Conservation (phyloP, 2,888 invertebrate genomes). For the Mesorhabditis spiculigera region DNA sequence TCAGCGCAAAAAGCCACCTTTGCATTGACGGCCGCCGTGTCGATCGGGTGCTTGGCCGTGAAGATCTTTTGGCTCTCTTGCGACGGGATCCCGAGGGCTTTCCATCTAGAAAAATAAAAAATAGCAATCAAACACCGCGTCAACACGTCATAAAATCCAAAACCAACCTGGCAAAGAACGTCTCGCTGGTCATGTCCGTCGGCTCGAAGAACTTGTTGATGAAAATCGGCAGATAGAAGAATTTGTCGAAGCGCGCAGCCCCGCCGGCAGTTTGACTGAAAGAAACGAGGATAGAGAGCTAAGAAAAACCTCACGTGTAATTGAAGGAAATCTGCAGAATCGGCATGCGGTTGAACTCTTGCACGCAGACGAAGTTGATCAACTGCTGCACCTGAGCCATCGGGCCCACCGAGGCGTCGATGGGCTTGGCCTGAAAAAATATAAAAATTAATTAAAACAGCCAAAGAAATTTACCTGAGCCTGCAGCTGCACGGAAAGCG, state of each 20-base stretch:
- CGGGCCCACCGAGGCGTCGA: constrained; percentile 86
- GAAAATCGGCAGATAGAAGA: constrained; percentile 74
- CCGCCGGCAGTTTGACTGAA: constrained; percentile 41
- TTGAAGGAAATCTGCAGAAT: constrained; percentile 61
- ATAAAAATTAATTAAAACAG: not conserved
- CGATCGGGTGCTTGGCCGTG: constrained; percentile 84
- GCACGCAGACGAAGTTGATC: constrained; percentile 92
- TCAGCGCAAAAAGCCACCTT: constrained; percentile 68
- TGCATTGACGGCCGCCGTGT: constrained; percentile 77
- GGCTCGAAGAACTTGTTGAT: constrained; percentile 98
- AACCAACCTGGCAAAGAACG: constrained; percentile 87
- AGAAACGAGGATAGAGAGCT: not conserved
- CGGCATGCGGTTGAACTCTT: constrained; percentile 76
- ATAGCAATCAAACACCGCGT: constrained; percentile 10
- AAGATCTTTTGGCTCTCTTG: constrained; percentile 98
- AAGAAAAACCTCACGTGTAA: constrained; percentile 37
- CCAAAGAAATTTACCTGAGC: constrained; percentile 68
- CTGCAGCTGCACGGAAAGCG: constrained; percentile 70
- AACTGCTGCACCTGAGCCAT: constrained; percentile 98
- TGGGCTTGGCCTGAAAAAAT: constrained; percentile 81
- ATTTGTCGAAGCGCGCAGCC: constrained; percentile 42
- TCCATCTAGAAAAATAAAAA: constrained; percentile 21
- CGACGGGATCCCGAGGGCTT: constrained; percentile 64
- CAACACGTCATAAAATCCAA: constrained; percentile 1
- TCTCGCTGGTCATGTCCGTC: constrained; percentile 96